Conservation (phyloP, 2,888 invertebrate species). For the Chalcis sispes region DNA sequence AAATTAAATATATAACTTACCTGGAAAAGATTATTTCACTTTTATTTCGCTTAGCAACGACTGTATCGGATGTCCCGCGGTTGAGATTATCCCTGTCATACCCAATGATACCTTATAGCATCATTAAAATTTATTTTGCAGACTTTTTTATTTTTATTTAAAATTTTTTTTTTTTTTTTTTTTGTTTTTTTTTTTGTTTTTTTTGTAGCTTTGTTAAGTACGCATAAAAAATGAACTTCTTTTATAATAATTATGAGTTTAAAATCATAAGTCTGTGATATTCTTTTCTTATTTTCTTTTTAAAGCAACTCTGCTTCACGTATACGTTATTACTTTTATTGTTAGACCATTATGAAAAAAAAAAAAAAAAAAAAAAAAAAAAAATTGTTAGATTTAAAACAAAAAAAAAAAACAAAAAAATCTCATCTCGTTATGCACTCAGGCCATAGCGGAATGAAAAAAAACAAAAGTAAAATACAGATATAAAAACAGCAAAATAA, state of each 20-base stretch:
- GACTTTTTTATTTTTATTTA: background rate
- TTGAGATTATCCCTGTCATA: slow-evolving; percentile 34
- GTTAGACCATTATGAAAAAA: too few species aligned
- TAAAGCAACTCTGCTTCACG: too few species aligned
- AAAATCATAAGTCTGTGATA: background rate
- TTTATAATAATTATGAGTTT: background rate
- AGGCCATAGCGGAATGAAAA: too few species aligned
- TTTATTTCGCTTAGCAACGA: slow-evolving; percentile 11
- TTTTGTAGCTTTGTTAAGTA: too few species aligned
- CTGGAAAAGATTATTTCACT: background rate
- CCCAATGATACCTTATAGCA: slow-evolving; percentile 27
- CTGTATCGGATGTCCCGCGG: slow-evolving; percentile 45
- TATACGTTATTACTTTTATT: too few species aligned
- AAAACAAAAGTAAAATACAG: background rate
- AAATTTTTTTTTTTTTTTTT: background rate
- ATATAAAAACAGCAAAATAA: background rate
- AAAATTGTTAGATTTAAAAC: background rate
- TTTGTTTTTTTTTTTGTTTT: too few species aligned
- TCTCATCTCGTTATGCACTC: too few species aligned
- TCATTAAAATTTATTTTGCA: slow-evolving; percentile 30
- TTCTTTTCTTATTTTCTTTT: too few species aligned
- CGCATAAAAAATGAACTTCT: background rate
- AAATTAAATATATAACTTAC: slow-evolving; percentile 1
- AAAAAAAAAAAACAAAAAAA: background rate
- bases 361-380: too few species aligned